phyloP scores from a whole-genome alignment of 2,113 vertebrate species.

The Dasyprocta punctata region DNA sequence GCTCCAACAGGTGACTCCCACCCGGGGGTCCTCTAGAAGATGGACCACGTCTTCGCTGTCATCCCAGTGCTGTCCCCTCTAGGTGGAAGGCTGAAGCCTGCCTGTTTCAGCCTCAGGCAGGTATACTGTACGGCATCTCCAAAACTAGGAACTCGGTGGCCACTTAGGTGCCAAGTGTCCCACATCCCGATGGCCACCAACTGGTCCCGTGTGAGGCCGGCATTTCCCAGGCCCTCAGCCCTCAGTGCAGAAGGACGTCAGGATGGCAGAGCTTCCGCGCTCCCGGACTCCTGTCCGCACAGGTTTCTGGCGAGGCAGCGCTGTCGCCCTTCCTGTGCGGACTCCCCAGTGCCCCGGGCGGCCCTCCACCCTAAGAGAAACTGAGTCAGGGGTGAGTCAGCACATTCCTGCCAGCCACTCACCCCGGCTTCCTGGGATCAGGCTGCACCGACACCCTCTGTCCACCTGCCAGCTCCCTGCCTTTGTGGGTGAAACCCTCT shows the following conservation, averaged over 20 bases:
- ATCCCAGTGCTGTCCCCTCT: neutral
- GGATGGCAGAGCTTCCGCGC: neutral
- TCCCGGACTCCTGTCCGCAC: neutral
- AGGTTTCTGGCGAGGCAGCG: neutral
- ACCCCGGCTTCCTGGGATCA: neutral
- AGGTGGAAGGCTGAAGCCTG: neutral
- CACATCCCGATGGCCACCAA: neutral
- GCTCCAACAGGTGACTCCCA: neutral
- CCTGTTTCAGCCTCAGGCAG: neutral
- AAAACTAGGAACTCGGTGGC: neutral
- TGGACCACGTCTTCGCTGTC: neutral
- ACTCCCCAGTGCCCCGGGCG: neutral
- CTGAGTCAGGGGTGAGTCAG: constrained; percentile 27
- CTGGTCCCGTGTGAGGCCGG: neutral
- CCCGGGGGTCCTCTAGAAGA: neutral
- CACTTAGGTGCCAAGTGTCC: neutral
- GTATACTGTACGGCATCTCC: neutral
- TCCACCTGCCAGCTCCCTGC: neutral
- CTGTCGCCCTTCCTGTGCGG: neutral
- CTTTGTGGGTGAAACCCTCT: neutral
- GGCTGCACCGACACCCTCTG: constrained; percentile 4
- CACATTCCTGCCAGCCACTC: constrained; percentile 37
- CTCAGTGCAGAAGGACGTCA: too few relatives aligned
- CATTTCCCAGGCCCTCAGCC: neutral
- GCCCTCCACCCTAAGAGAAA: constrained; percentile 26